Evolutionary conservation across 2,797 vertebrate species (phyloP), one percentile per base, ranked within the genome.

Genomic region (Karalla daura): DNA sequence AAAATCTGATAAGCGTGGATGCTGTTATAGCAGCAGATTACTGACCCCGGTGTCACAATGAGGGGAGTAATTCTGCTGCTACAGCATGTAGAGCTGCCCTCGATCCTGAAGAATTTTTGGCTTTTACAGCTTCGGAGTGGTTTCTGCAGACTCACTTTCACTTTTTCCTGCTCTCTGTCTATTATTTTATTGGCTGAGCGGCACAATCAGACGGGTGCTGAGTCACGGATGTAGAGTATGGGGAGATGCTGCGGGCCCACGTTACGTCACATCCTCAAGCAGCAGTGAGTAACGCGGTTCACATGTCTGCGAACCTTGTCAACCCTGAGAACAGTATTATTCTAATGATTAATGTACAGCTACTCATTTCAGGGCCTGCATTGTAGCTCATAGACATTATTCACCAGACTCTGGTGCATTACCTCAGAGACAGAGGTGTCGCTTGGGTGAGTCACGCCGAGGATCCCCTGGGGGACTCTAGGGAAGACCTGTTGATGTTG

Each of bases 401-500:
- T 61, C 65, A 33, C 12, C 5, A 0, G 0, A 2, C 2, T 15
- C 0, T 2, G 2, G 23, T 7, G 14, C 2, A 2, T 60, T 11
- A 46, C 37, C 17, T 54, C 59, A 71, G 4, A 25, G 14, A 4
- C 1, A 20, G 9, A n/a, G 24, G 2, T 30, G 43, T 12, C 2
- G 3, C n/a, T n/a, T n/a, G n/a, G n/a, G n/a, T n/a, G n/a, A n/a
- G n/a, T n/a, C n/a, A n/a, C n/a, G n/a, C n/a, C n/a, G n/a, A n/a
- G n/a, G n/a, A n/a, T n/a, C n/a, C n/a, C n/a, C 40, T 1, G 0
- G 0, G 23, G 71, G 47, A 11, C 2, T 20, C 21, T 9, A 33
- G 58, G 59, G 28, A 41, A 20, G 3, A 60, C 47, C n/a, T 74
- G 73, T 65, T 75, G 55, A 36, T 70, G 76, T 58, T 82, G 21